Conservation (phyloP, 2,888 invertebrate genomes). For the Drosophila lutescens region DNA sequence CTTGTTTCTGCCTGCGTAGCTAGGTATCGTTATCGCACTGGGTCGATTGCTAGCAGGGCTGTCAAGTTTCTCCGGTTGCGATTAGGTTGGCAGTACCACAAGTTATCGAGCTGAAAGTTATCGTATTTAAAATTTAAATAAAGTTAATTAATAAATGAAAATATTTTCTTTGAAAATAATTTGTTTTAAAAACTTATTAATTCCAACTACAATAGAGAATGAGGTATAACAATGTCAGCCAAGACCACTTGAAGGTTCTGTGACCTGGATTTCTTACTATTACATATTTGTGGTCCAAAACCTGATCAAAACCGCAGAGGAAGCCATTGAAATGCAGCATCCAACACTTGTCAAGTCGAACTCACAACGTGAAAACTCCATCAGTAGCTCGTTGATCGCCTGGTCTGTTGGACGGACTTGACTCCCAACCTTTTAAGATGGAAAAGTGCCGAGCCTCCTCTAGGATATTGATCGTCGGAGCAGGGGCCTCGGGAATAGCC, state of each 20-base stretch:
- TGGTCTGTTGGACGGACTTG: background rate
- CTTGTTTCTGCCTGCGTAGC: constrained; percentile 57
- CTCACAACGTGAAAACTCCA: constrained; percentile 1
- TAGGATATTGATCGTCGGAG: constrained; percentile 81
- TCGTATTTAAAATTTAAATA: background rate
- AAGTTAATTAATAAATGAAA: background rate
- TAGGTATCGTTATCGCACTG: background rate
- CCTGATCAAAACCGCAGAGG: constrained; percentile 16
- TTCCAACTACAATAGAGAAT: no score
- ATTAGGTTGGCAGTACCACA: constrained; percentile 1
- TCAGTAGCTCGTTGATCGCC: constrained; percentile 36
- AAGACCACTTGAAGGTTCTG: background rate
- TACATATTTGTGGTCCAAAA: constrained; percentile 11
- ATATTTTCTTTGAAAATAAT: no score
- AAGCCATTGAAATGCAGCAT: constrained; percentile 20
- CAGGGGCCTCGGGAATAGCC: constrained; percentile 82
- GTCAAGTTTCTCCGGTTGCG: background rate
- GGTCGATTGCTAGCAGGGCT: background rate
- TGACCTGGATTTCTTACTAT: constrained; percentile 14
- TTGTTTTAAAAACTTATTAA: no score
- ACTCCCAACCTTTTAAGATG: constrained; percentile 8
- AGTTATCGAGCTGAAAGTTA: background rate
- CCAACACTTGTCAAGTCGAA: background rate
- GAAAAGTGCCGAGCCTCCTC: constrained; percentile 49
- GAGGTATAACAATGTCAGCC: no score